These are phyloP conservation scores for Ptychodera flava DNA, from an alignment of 35 echinoderm and acorn worm genomes.

Conservation along the genomic window DNA sequence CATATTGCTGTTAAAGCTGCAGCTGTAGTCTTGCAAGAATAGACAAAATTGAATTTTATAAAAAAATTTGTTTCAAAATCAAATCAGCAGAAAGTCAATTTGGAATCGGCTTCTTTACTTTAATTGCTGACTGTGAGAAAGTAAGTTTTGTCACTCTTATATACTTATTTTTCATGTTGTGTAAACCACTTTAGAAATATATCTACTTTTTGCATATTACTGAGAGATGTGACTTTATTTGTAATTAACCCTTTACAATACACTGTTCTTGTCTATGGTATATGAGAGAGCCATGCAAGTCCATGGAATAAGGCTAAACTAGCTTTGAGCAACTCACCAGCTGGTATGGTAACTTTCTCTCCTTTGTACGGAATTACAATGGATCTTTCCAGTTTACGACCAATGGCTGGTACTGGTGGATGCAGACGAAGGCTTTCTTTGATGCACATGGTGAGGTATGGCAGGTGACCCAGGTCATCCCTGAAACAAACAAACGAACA, in stretches of 20 bases:
- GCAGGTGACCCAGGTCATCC: constrained; percentile 33
- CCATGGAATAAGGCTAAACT: background rate
- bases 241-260: background rate
- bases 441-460: constrained; percentile 31
- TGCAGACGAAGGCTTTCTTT: constrained; percentile 47
- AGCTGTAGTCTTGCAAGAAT: background rate
- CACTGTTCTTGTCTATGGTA: background rate
- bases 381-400: background rate
- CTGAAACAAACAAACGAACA: constrained; percentile 16
- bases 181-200: too few species aligned
- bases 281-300: too few species aligned
- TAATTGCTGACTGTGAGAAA: too few species aligned
- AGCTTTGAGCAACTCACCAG: background rate
- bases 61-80: too few species aligned
- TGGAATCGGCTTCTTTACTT: too few species aligned
- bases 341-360: background rate
- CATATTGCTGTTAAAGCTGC: background rate
- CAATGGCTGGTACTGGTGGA: background rate
- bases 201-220: background rate
- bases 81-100: too few species aligned
- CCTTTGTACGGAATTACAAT: background rate
- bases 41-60: too few species aligned
- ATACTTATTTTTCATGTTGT: too few species aligned
- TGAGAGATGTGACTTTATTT: background rate
- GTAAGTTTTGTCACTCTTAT: too few species aligned